These are phyloP conservation scores for Indicator indicator DNA, from an alignment of 2,113 vertebrate genomes.

Conservation along the genomic window DNA sequence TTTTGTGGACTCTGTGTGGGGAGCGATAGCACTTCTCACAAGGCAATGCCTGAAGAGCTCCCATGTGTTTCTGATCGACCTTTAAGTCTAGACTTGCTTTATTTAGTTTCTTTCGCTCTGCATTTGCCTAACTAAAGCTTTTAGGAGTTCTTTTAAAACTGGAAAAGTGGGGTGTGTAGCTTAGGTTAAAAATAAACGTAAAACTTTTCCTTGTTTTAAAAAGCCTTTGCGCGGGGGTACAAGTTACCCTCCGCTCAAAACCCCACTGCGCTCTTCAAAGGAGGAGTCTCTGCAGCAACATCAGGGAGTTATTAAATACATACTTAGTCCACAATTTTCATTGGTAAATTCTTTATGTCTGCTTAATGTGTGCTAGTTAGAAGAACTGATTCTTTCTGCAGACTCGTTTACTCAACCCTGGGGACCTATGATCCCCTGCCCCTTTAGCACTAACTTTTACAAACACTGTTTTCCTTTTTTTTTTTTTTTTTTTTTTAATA, in stretches of 20 bases:
- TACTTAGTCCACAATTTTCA: conserved; percentile 63
- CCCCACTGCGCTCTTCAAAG: conserved; percentile 46
- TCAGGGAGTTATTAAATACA: conserved; percentile 62
- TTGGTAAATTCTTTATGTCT: conserved; percentile 71
- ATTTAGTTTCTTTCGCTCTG: conserved; percentile 74
- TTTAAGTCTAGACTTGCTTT: conserved; percentile 79
- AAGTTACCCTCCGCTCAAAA: conserved; percentile 33
- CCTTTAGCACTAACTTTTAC: conserved; percentile 75
- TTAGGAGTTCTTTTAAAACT: conserved; percentile 64
- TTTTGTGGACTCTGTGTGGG: conserved; percentile 53
- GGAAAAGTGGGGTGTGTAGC: neutral
- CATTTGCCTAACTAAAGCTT: conserved; percentile 66
- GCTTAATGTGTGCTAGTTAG: conserved; percentile 53
- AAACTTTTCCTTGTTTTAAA: conserved; percentile 40
- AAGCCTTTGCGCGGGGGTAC: neutral
- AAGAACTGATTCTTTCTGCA: conserved; percentile 75
- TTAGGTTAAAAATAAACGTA: conserved; percentile 72
- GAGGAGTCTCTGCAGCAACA: conserved; percentile 43
- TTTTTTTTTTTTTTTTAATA: neutral
- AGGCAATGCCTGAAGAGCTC: conserved; percentile 57
- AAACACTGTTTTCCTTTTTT: conserved; percentile 43
- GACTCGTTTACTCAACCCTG: conserved; percentile 67
- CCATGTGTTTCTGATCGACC: conserved; percentile 80
- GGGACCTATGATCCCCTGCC: conserved; percentile 67
- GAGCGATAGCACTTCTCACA: conserved; percentile 60